Conservation (phyloP, 2,113 vertebrate genomes). For the Nerophis ophidion region DNA sequence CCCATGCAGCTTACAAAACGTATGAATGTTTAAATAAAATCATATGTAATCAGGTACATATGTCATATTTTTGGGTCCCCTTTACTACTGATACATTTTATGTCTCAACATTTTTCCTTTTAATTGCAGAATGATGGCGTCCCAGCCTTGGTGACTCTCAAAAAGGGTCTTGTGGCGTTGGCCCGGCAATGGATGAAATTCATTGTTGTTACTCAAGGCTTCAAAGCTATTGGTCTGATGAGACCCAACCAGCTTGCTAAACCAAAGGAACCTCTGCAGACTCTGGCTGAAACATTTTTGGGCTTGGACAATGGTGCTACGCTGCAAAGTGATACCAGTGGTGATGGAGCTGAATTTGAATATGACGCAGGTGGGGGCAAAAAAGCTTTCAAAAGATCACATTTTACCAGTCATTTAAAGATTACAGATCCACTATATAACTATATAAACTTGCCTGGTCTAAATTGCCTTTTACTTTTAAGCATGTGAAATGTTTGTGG, state of each 20-base stretch:
- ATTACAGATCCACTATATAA: not conserved
- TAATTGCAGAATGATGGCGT: constrained; percentile 85
- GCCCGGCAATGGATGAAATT: constrained; percentile 99
- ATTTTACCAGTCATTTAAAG: not conserved
- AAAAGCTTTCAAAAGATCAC: not conserved
- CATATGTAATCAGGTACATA: not conserved
- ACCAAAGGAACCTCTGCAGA: constrained; percentile 64
- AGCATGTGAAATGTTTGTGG: no score
- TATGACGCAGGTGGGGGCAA: constrained; percentile 88
- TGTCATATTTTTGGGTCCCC: not conserved
- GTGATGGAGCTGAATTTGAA: constrained; percentile 95
- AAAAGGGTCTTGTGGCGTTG: constrained; percentile 93
- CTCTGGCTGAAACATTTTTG: constrained; percentile 67
- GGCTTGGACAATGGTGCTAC: constrained; percentile 82
- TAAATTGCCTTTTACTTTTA: no score
- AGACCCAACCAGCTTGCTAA: constrained; percentile 82
- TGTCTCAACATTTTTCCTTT: not conserved
- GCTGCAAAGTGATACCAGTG: constrained; percentile 94
- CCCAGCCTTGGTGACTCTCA: constrained; percentile 92
- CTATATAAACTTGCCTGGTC: not conserved
- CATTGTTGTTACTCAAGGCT: constrained; percentile 94
- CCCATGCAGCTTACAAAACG: no score
- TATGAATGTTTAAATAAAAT: no score
- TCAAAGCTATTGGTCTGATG: constrained; percentile 90
- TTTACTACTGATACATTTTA: constrained; percentile 5